Conservation (phyloP, 2,888 invertebrate genomes). For the Colostygia pectinataria region DNA sequence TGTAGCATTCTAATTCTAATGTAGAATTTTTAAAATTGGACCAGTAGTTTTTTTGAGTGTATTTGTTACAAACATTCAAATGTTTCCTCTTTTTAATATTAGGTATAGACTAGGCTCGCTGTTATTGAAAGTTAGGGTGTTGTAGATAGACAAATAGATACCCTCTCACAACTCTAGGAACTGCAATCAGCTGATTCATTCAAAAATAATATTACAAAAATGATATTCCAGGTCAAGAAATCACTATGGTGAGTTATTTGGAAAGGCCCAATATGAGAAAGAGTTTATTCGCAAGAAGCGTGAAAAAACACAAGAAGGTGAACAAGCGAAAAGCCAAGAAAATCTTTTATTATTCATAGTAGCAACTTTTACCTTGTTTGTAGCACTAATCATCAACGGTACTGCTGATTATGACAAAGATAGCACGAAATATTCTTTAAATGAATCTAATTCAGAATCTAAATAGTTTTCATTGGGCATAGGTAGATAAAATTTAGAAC, state of each 20-base stretch:
- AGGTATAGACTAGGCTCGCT: too few species aligned
- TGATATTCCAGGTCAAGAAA: slow-evolving; percentile 63
- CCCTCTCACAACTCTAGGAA: too few species aligned
- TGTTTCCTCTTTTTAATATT: too few species aligned
- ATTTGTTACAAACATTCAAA: too few species aligned
- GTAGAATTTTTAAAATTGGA: too few species aligned
- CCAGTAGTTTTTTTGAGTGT: too few species aligned
- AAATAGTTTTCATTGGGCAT: background rate
- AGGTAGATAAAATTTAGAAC: background rate
- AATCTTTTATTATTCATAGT: slow-evolving; percentile 48
- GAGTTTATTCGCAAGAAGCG: slow-evolving; percentile 44
- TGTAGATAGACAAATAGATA: too few species aligned
- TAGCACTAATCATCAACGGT: slow-evolving; percentile 50
- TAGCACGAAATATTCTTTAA: slow-evolving; percentile 18
- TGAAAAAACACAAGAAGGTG: slow-evolving; percentile 36
- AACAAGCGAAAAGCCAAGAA: slow-evolving; percentile 51
- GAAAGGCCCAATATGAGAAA: slow-evolving; percentile 54
- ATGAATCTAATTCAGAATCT: background rate
- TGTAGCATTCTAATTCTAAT: too few species aligned
- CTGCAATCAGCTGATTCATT: background rate
- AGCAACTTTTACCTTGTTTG: slow-evolving; percentile 46
- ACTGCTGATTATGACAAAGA: slow-evolving; percentile 57
- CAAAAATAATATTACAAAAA: background rate
- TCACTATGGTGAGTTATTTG: slow-evolving; percentile 76
- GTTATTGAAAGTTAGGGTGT: too few species aligned